A percentile compares a stretch with the other conserved stretches of the same genome.
Evolutionary conservation across 2,888 invertebrate species (phyloP).

Genomic region (Achlya flavicornis): DNA sequence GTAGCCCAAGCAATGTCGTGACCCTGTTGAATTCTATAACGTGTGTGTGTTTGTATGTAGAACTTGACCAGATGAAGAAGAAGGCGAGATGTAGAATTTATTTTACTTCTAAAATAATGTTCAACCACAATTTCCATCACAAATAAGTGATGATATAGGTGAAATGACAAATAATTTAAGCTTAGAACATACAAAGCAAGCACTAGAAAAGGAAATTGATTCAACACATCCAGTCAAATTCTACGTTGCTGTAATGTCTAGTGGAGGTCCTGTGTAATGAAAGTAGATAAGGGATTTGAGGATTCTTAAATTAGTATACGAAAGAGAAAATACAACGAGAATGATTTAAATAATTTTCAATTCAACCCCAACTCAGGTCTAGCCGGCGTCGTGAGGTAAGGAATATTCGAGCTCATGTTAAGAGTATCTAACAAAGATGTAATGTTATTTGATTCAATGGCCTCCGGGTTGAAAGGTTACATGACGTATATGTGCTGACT

Average conservation of each 20-base stretch:
- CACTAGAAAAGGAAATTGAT: not conserved
- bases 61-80: not conserved
- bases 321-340: not conserved
- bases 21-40: slow-evolving; percentile 16
- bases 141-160: too few relatives aligned
- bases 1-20: slow-evolving; percentile 25
- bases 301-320: not conserved
- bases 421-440: slow-evolving; percentile 9
- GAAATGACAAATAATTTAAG: too few relatives aligned
- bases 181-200: not conserved
- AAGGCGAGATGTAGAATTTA: too few relatives aligned
- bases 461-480: not conserved
- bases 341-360: not conserved
- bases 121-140: too few relatives aligned
- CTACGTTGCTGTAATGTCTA: not conserved
- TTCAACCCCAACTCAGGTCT: not conserved
- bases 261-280: not conserved
- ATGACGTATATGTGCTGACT: not conserved
- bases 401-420: not conserved
- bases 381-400: not conserved
- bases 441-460: slow-evolving; percentile 9
- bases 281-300: not conserved
- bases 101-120: too few relatives aligned
- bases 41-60: slow-evolving; percentile 13
- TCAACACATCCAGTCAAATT: not conserved